These are phyloP conservation scores for Lepidocyrtinus sp. DNA, from an alignment of 2,888 invertebrate genomes.

Conservation along the genomic window DNA sequence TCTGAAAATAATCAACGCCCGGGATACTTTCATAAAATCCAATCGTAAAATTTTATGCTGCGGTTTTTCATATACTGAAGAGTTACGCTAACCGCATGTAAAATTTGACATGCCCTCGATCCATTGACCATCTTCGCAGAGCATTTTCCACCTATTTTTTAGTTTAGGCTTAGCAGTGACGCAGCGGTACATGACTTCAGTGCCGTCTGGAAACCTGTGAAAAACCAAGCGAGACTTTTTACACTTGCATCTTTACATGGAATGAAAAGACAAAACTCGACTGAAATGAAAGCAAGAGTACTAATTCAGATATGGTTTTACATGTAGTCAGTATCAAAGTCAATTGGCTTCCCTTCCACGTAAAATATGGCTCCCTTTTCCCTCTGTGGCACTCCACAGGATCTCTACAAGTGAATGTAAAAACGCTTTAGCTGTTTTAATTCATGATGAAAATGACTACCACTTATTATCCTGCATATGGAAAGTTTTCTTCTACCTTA, in stretches of 20 bases:
- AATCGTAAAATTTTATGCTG: constrained; percentile 26
- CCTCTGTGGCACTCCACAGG: constrained; percentile 79
- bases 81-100: constrained; percentile 73
- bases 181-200: constrained; percentile 88
- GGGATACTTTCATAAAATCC: neutral
- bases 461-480: too few relatives aligned
- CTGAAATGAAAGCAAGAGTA: neutral
- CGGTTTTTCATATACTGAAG: neutral
- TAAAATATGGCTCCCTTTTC: constrained; percentile 83
- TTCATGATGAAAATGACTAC: too few relatives aligned
- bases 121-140: constrained; percentile 89
- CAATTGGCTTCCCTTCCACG: constrained; percentile 80
- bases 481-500: constrained; percentile 2
- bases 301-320: too few relatives aligned
- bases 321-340: constrained; percentile 76
- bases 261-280: neutral
- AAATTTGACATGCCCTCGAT: constrained; percentile 80
- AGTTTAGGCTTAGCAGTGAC: constrained; percentile 61
- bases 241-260: too few relatives aligned
- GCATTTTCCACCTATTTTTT: constrained; percentile 85
- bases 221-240: too few relatives aligned
- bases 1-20: constrained; percentile 18
- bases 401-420: constrained; percentile 70
- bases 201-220: constrained; percentile 81
- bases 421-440: too few relatives aligned